Evolutionary conservation across 2,888 invertebrate species (phyloP), one percentile per base, ranked within the genome.

Genomic region (Microplitis manilae): DNA sequence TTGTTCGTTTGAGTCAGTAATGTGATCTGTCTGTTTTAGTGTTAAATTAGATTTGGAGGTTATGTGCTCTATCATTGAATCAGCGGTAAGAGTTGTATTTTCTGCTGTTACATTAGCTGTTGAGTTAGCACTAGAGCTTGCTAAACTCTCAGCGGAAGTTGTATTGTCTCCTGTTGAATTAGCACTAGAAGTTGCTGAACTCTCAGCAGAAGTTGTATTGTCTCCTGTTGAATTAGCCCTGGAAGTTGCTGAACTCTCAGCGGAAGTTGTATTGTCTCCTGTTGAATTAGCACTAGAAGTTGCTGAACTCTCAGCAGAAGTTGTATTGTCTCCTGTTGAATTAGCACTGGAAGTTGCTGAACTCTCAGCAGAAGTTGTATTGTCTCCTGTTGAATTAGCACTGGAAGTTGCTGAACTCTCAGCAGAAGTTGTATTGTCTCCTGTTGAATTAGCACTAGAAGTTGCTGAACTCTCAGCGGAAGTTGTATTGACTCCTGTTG

Each of bases 321-420:
- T 50, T 50, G 9, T 4, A 9, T 50, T 20, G 20, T 20, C 20
- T 20, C 20, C 20, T 20, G 20, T 20, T 20, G 20, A 20, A 1
- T 20, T 20, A 1, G 20, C 20, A 20, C 20, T 1, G 1, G 20
- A 20, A 20, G 1, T 20, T 20, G 60, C 38, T 70, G 60, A 70
- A 70, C n/a, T 59, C n/a, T 13, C 59, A 59, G 9, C 59, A 2
- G 9, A 20, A 20, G 20, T 20, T 20, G 20, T 1, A 20, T 20
- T 20, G 20, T 59, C n/a, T n/a, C n/a, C 68, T 30, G 73, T 78
- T n/a, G 62, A 38, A 15, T 67, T 62, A 20, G 13, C 15, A 5
- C 7, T n/a, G 17, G 62, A n/a, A 5, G 17, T 7, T 6, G 39
- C 38, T 40, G 62, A 72, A 72, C 20, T 15, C 7, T n/a, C 62